Base-by-base conservation (phyloP, 2,888 invertebrate species). In the Argynnis bischoffii region DNA sequence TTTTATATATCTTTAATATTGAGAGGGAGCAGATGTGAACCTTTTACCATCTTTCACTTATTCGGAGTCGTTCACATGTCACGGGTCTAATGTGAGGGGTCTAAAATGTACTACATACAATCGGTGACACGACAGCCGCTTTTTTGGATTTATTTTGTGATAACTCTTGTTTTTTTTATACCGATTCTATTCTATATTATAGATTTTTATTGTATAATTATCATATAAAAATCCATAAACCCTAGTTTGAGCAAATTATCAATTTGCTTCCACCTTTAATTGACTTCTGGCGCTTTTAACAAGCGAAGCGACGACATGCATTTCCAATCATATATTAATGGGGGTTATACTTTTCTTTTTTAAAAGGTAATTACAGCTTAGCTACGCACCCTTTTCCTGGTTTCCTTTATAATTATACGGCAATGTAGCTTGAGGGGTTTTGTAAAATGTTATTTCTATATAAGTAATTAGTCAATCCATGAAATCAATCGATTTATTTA, bases 21-120 rank as follows among this genome's bases (percentile, higher is more conserved):
- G 78, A 87, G 87, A 87, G 84, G 85, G 88, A 88, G 88, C 86
- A 88, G 89, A 82, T 81, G 81, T 81, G 81, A 86, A 84, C 86
- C 88, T 88, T 88, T 89, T 87, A 85, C 73, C 74, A 72, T 76
- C 73, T 72, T 76, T 76, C 74, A 76, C 85, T 83, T 83, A 78
- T 78, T 76, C 76, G 76, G 71, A 67, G 69, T 84, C 81, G 79
- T 81, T 66, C 66, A 64, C 69, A 81, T 73, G 80, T 82, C 78
- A 80, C 75, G 66, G 72, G 81, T 78, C 78, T 85, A 85, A 86
- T 85, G 82, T 80, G 78, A 64, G 55, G 69, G 69, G 56, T 81
- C 65, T 11, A 80, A 82, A 83, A 80, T 75, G 77, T 77, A 74
- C 76, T 79, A 77, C 77, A 41, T 41, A 77, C 78, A 81, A 78